Base-by-base conservation (phyloP, 2,113 vertebrate genomes). In the Cyanocitta stelleri region DNA sequence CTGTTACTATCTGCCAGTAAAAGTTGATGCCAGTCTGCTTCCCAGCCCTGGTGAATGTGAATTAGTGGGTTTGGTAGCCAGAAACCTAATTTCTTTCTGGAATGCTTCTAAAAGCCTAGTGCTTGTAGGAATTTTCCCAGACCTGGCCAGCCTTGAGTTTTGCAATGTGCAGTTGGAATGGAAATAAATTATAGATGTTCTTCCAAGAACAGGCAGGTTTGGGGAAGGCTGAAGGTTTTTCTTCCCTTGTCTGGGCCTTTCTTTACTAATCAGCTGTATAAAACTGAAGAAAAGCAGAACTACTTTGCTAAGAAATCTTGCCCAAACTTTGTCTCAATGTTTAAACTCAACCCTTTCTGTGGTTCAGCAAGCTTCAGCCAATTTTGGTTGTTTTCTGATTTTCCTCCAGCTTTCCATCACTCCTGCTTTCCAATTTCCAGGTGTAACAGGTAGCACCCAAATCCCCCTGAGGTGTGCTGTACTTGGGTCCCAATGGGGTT, bases 131-230 rank as follows among this genome's bases (percentile, higher is more conserved):
- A 56, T 58, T 41, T 68, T 93, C 74, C 89, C 74, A 87, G 91
- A 78, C 74, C 86, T 86, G 72, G n/a, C 68, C 1, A 0, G 68
- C 55, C 72, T 83, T 33, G 51, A 75, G 72, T 54, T 90, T 81
- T 85, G 66, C 33, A 84, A 78, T 73, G 46, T 66, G 71, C 71
- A 85, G n/a, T 61, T 46, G n/a, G 81, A 91, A 94, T 91, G 77
- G 63, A 89, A 89, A 73, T 55, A 85, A 85, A 37, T 73, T 93
- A 56, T 73, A 91, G 41, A 41, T 63, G 58, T 58, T 37, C 78
- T 91, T 95, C 87, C 87, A 91, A 88, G 74, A 91, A 51, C 10
- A 7, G 66, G 49, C 58, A 89, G 59, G 43, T 93, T 71, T 74
- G 78, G 63, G 68, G 73, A 90, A 58, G 62, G 37, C 66, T 78